Evolutionary conservation across 2,888 invertebrate genomes (phyloP).

Genomic region (Pogonocherus hispidulus): DNA sequence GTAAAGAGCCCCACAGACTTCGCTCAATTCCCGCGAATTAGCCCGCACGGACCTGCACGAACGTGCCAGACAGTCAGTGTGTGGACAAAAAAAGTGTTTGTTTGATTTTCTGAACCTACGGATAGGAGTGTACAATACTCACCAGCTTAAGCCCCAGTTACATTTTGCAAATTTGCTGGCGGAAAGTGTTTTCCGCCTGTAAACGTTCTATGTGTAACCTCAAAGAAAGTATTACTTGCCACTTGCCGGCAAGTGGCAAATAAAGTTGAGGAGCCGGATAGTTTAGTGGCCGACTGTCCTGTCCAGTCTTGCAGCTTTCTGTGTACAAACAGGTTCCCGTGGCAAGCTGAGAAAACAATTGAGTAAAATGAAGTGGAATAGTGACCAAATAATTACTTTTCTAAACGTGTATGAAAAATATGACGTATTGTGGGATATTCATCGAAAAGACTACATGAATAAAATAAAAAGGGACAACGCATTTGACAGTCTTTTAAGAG

Average conservation of each 20-base stretch:
- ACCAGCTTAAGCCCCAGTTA: conserved; percentile 20
- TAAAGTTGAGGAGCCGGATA: conserved; percentile 30
- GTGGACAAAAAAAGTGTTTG: no score
- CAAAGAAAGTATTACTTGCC: conserved; percentile 20
- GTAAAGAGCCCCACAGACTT: background rate
- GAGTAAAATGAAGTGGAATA: conserved; percentile 24
- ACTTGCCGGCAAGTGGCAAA: conserved; percentile 29
- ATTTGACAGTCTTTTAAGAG: conserved; percentile 21
- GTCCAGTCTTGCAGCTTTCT: background rate
- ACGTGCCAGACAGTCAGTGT: no score
- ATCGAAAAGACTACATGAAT: conserved; percentile 29
- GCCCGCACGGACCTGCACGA: no score
- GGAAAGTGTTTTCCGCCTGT: conserved; percentile 30
- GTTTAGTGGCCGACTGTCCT: conserved; percentile 19
- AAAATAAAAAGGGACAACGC: conserved; percentile 24
- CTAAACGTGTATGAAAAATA: conserved; percentile 31
- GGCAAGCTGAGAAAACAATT: background rate
- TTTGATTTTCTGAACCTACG: no score
- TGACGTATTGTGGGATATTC: conserved; percentile 26
- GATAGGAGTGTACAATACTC: no score
- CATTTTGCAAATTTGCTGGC: conserved; percentile 32
- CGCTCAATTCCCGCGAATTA: no score
- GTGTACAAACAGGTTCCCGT: background rate
- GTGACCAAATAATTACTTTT: conserved; percentile 23
- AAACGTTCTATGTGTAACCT: conserved; percentile 23